These are phyloP conservation scores for Montifringilla adamsi DNA, from an alignment of 2,113 vertebrate species.

Conservation along the genomic window DNA sequence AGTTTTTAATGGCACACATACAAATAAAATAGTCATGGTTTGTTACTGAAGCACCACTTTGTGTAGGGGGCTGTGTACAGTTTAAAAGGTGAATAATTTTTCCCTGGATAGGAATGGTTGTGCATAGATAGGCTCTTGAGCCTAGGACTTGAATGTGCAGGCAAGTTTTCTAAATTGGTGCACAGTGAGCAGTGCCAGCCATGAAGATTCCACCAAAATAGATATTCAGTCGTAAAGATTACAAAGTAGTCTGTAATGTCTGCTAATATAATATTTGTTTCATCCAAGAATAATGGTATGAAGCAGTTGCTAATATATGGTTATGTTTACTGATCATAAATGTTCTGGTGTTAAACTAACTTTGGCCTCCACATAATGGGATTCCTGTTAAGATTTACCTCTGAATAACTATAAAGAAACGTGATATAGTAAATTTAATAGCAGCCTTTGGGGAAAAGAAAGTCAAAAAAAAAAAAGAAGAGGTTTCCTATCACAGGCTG, in stretches of 20 bases:
- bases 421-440: slow-evolving; percentile 51
- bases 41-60: neutral
- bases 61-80: neutral
- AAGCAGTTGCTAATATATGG: neutral
- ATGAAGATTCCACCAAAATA: neutral
- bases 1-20: neutral
- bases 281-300: neutral
- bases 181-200: neutral
- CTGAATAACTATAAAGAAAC: neutral
- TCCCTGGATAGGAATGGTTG: neutral
- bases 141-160: neutral
- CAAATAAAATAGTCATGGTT: neutral
- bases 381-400: slow-evolving; percentile 27
- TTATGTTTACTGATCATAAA: slow-evolving; percentile 25
- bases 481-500: neutral
- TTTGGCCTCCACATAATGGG: neutral
- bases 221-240: neutral
- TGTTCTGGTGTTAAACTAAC: neutral
- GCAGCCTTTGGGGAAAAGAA: neutral
- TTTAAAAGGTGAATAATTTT: neutral
- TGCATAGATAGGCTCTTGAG: neutral
- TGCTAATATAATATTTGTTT: neutral
- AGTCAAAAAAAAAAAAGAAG: neutral
- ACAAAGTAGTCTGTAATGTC: neutral
- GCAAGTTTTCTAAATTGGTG: neutral